phyloP scores from a whole-genome alignment of 2,888 invertebrate species.

The Morinoia aosen region DNA sequence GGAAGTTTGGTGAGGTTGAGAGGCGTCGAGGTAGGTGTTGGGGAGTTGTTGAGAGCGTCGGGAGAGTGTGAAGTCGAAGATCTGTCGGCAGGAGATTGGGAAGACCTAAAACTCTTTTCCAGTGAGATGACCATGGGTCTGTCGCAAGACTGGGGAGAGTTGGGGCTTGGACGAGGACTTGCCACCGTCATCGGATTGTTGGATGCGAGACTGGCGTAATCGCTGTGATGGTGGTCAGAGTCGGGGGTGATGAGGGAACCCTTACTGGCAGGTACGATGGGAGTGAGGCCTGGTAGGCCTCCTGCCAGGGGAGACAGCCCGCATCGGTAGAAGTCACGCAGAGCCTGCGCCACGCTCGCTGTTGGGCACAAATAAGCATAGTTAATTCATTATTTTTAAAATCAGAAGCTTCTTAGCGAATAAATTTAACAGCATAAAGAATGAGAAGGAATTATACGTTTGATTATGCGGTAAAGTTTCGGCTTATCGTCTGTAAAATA shows the following conservation, averaged over 20 bases:
- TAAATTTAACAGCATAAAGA: not conserved
- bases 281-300: not conserved
- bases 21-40: not conserved
- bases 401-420: not conserved
- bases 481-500: too few species aligned
- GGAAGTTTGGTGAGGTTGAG: slow-evolving; percentile 25
- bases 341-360: not conserved
- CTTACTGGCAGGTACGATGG: not conserved
- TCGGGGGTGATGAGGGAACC: not conserved
- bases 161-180: not conserved
- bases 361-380: not conserved
- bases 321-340: not conserved
- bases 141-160: not conserved
- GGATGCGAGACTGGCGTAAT: not conserved
- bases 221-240: not conserved
- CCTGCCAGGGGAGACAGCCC: not conserved
- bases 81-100: not conserved
- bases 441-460: too few species aligned
- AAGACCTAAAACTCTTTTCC: not conserved
- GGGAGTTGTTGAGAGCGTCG: not conserved
- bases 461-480: too few species aligned
- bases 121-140: not conserved
- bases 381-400: not conserved
- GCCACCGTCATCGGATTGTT: not conserved
- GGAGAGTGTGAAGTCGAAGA: not conserved